phyloP scores from a whole-genome alignment of 2,888 invertebrate genomes.

The Hydraecia micacea region DNA sequence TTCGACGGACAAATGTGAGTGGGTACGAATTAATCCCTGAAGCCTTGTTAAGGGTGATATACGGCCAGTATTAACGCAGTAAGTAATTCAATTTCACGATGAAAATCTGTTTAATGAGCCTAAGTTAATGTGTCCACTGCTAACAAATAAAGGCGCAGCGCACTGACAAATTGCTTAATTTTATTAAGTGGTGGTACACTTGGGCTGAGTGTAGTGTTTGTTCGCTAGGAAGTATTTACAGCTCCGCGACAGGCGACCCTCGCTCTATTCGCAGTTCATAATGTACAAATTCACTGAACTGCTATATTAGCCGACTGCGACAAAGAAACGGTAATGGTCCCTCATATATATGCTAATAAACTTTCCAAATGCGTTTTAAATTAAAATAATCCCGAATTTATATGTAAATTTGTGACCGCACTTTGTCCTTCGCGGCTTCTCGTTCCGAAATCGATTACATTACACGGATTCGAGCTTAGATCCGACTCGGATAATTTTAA shows the following conservation, averaged over 20 bases:
- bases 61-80: slow-evolving; percentile 65
- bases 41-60: slow-evolving; percentile 65
- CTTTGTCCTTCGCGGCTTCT: slow-evolving; percentile 87
- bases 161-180: slow-evolving; percentile 88
- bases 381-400: slow-evolving; percentile 90
- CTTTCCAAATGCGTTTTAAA: slow-evolving; percentile 87
- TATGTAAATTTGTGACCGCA: slow-evolving; percentile 89
- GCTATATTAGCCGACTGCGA: slow-evolving; percentile 81
- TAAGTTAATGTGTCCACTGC: slow-evolving; percentile 76
- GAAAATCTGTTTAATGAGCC: slow-evolving; percentile 77
- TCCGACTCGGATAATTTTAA: slow-evolving; percentile 86
- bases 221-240: slow-evolving; percentile 69
- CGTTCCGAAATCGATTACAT: slow-evolving; percentile 88
- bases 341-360: slow-evolving; percentile 89
- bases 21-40: slow-evolving; percentile 52
- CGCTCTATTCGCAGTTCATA: slow-evolving; percentile 67
- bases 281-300: slow-evolving; percentile 82
- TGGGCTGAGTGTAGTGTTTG: slow-evolving; percentile 79
- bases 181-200: slow-evolving; percentile 85
- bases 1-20: slow-evolving; percentile 50
- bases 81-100: slow-evolving; percentile 73
- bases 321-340: slow-evolving; percentile 86
- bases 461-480: slow-evolving; percentile 86
- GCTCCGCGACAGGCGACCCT: slow-evolving; percentile 63
- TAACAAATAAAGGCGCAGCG: slow-evolving; percentile 82